Base-by-base conservation (phyloP, 2,888 invertebrate species). In the Macrostomum cliftonense region DNA sequence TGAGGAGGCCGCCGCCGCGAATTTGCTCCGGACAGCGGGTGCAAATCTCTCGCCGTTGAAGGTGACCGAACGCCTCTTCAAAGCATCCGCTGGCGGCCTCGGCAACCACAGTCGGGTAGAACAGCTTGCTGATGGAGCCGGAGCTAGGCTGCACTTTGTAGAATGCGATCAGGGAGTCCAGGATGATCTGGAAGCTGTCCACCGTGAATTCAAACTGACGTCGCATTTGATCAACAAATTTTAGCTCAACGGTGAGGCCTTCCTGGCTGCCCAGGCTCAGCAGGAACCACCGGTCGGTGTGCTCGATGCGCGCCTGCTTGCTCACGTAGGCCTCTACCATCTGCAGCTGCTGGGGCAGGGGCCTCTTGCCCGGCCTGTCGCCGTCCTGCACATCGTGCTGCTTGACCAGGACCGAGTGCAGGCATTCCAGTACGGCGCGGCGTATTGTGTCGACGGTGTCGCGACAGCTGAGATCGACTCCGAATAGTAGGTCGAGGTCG, bases 161-260 rank as follows among this genome's bases (percentile, higher is more conserved):
- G 74, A 91, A 93, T 54, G 86, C 77, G 59, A 99, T 74, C 61
- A 99, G 75, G 47, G 91, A 88, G 72, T 97, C 95, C 58, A 97
- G 77, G 44, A 89, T 82, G 62, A 97, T 91, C 75, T 97, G 95
- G 77, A 97, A 97, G 50, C 91, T 93, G 74, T 97, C 97, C 52
- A 99, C 97, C 52, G 89, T 89, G 75, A 99, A 97, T 73, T 97
- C 95, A 72, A 95, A 97, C 73, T 93, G 93, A 48, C 97, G 79
- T 56, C 87, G 81, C 93, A 97, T 97, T 56, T 81, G 80, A 73
- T 97, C 93, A 57, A 99, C 97, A 73, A 97, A 99, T 72, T 99
- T 97, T 54, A 99, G 78, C 71, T 97, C 97, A 59, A 97, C 89
- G 70, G 93, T 89, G n/a, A 37, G 43, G 21, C 39, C 37, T 1